Conservation (phyloP, 2,797 vertebrate genomes). For the Lagodon rhomboides region DNA sequence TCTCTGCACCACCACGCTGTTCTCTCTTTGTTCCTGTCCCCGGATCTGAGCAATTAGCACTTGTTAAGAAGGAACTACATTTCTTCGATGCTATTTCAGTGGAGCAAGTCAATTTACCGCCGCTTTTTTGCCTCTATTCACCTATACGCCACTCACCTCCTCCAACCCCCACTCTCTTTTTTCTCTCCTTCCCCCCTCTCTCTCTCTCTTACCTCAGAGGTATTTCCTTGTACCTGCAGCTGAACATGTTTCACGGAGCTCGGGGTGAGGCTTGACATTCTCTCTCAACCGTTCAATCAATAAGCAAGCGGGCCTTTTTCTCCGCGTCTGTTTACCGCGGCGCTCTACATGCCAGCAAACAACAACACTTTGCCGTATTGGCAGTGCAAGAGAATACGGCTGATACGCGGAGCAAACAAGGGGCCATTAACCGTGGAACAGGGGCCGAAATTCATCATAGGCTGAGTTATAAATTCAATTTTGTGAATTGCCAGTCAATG, state of each 20-base stretch:
- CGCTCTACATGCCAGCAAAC: slow-evolving; percentile 76
- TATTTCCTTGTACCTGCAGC: slow-evolving; percentile 64
- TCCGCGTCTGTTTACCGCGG: slow-evolving; percentile 60
- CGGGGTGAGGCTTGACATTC: slow-evolving; percentile 68
- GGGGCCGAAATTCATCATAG: slow-evolving; percentile 81
- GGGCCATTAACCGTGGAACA: slow-evolving; percentile 80
- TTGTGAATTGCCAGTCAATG: slow-evolving; percentile 86
- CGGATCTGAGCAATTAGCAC: slow-evolving; percentile 75
- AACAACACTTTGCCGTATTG: slow-evolving; percentile 67
- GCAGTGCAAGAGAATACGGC: slow-evolving; percentile 58
- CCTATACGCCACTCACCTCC: slow-evolving; percentile 8
- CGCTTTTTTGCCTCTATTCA: slow-evolving; percentile 57
- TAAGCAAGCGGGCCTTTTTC: slow-evolving; percentile 64
- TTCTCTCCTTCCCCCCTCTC: neutral
- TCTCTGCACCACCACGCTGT: slow-evolving; percentile 70
- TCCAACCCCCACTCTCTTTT: neutral
- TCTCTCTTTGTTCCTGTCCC: slow-evolving; percentile 73
- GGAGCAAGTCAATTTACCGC: slow-evolving; percentile 65
- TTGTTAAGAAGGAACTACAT: slow-evolving; percentile 71
- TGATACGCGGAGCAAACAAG: slow-evolving; percentile 69
- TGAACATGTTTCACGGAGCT: slow-evolving; percentile 48
- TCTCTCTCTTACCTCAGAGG: slow-evolving; percentile 28
- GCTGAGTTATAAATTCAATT: slow-evolving; percentile 87
- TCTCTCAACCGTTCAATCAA: slow-evolving; percentile 73
- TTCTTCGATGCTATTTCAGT: slow-evolving; percentile 60